Conservation (phyloP, 2,797 vertebrate species). For the Rallus crepitans region DNA sequence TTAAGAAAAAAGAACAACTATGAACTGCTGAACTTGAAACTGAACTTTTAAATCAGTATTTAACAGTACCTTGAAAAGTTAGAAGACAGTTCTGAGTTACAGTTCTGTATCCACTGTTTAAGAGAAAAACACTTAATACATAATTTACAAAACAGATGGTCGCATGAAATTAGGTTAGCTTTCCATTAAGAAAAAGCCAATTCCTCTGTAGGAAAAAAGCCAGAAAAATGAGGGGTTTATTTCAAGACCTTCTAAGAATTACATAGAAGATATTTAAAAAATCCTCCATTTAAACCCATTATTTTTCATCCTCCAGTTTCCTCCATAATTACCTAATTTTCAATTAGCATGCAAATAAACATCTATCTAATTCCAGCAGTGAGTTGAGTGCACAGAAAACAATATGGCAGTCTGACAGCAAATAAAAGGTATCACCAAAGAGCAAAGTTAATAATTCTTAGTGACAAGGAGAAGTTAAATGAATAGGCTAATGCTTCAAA, state of each 20-base stretch:
- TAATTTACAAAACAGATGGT: constrained; percentile 20
- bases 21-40: not conserved
- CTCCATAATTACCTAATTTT: not conserved
- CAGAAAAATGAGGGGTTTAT: not conserved
- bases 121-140: constrained; percentile 1
- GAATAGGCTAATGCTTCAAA: not conserved
- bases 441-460: not conserved
- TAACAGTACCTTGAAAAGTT: constrained; percentile 22
- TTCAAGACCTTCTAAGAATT: not conserved
- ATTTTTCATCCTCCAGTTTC: not conserved
- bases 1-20: not conserved
- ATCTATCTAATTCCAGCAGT: not conserved
- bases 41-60: constrained; percentile 2
- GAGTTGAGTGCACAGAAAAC: not conserved
- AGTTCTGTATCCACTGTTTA: not conserved
- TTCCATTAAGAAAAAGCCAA: constrained; percentile 24
- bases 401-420: not conserved
- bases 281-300: accelerated
- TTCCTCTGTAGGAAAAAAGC: not conserved
- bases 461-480: not conserved
- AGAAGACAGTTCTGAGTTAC: constrained; percentile 15
- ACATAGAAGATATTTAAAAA: not conserved
- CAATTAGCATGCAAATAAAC: not conserved
- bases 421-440: not conserved
- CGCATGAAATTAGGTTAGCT: constrained; percentile 25